Conservation (phyloP, 1,140 invertebrate species). For the Propsilocerus akamusi region DNA sequence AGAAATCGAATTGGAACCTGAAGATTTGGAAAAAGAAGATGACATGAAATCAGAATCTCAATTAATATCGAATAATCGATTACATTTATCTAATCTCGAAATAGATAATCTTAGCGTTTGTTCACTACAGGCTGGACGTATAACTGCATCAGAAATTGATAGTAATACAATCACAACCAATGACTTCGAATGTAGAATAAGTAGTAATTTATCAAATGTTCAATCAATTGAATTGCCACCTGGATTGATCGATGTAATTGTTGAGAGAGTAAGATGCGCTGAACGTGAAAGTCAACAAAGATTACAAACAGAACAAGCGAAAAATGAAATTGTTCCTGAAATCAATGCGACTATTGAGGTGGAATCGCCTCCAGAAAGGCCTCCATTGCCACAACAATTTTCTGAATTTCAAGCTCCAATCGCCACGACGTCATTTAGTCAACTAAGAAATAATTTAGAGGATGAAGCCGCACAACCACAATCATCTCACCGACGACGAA, state of each 20-base stretch:
- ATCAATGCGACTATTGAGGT: slow-evolving; percentile 15
- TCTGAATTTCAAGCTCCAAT: slow-evolving; percentile 15
- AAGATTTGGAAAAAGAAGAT: background rate
- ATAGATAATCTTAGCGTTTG: slow-evolving; percentile 56
- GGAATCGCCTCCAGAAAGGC: slow-evolving; percentile 7
- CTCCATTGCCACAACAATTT: slow-evolving; percentile 8
- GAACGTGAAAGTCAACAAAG: slow-evolving; percentile 13
- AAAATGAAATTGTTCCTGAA: slow-evolving; percentile 3
- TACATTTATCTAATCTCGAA: slow-evolving; percentile 53
- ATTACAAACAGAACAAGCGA: slow-evolving; percentile 15
- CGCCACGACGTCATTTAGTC: slow-evolving; percentile 24
- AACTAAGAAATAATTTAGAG: slow-evolving; percentile 24
- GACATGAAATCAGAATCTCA: slow-evolving; percentile 1
- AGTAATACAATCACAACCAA: slow-evolving; percentile 34
- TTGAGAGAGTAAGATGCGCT: slow-evolving; percentile 20
- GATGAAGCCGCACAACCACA: slow-evolving; percentile 13
- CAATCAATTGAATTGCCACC: slow-evolving; percentile 43
- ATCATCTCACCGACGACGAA: slow-evolving; percentile 12
- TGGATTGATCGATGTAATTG: slow-evolving; percentile 38
- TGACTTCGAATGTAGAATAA: slow-evolving; percentile 35
- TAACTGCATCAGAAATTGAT: slow-evolving; percentile 60
- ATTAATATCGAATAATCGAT: slow-evolving; percentile 11
- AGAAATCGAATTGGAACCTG: background rate
- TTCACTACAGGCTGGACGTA: slow-evolving; percentile 54
- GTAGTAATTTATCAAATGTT: slow-evolving; percentile 31